A percentile compares a stretch with the other conserved stretches of the same genome.
Conservation (phyloP, 2,888 invertebrate genomes). For the Dusona sp. region DNA sequence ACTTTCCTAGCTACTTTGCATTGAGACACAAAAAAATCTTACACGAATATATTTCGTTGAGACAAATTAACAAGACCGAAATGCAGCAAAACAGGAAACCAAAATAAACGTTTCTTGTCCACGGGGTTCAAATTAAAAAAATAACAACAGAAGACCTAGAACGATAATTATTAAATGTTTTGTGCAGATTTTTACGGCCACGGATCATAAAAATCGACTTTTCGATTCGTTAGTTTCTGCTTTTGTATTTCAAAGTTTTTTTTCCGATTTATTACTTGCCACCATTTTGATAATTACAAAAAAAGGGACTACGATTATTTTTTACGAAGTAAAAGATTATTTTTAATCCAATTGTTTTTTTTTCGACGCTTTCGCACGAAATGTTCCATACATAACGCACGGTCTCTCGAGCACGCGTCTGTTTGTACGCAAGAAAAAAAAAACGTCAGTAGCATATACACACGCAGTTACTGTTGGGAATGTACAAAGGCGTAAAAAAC, state of each 20-base stretch:
- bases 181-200: background rate
- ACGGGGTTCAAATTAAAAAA: too few species aligned
- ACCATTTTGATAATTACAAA: background rate
- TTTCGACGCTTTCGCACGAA: conserved; percentile 3
- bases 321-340: background rate
- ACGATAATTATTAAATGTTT: background rate
- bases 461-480: conserved; percentile 54
- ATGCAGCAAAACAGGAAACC: background rate
- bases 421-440: conserved; percentile 58
- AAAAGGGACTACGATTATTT: background rate
- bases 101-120: background rate
- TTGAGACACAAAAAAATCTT: background rate
- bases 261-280: background rate
- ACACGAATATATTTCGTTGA: background rate
- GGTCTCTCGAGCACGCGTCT: conserved; percentile 57
- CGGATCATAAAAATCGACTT: background rate
- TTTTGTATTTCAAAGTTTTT: background rate
- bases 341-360: background rate
- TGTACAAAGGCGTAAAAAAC: conserved; percentile 58
- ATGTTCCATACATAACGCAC: conserved; percentile 33
- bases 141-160: background rate
- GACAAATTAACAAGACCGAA: background rate
- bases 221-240: background rate
- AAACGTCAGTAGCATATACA: conserved; percentile 52
- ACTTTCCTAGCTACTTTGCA: background rate